Percentiles rank a stretch among this genome's conserved stretches.
Evolutionary conservation across 2,797 vertebrate genomes (phyloP).

Genomic region (Hoplostethus mediterraneus): DNA sequence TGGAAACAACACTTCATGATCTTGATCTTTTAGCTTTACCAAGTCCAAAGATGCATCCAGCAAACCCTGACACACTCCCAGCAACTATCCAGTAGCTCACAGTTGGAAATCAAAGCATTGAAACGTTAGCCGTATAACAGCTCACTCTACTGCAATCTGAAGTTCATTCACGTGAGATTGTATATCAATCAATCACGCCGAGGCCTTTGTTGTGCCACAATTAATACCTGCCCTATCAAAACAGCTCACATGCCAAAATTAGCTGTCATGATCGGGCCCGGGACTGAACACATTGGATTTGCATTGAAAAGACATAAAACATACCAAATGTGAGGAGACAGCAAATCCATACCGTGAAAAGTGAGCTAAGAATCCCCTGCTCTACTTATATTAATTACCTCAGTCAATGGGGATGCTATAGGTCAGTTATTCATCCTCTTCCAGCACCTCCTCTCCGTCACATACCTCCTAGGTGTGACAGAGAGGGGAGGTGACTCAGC

Average conservation of each 20-base stretch:
- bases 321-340: conserved; percentile 83
- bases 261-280: conserved; percentile 80
- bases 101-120: conserved; percentile 20
- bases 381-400: conserved; percentile 87
- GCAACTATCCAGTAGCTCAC: conserved; percentile 5
- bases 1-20: not conserved
- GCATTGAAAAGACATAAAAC: conserved; percentile 85
- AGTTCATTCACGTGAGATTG: conserved; percentile 68
- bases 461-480: conserved; percentile 77
- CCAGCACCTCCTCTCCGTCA: conserved; percentile 76
- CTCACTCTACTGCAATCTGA: conserved; percentile 58
- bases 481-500: conserved; percentile 30
- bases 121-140: conserved; percentile 54
- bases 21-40: conserved; percentile 3
- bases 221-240: conserved; percentile 80
- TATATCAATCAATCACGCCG: conserved; percentile 69
- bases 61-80: not conserved
- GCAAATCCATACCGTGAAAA: conserved; percentile 85
- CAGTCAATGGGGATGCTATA: conserved; percentile 86
- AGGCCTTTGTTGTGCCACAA: conserved; percentile 69
- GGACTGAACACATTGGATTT: conserved; percentile 82
- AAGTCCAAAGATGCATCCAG: conserved; percentile 6
- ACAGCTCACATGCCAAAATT: conserved; percentile 75
- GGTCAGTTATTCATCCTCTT: conserved; percentile 84
- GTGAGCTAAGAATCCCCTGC: conserved; percentile 81